Conservation (phyloP, 53 echinoderm and acorn worm genomes). For the Arbacia lixula region DNA sequence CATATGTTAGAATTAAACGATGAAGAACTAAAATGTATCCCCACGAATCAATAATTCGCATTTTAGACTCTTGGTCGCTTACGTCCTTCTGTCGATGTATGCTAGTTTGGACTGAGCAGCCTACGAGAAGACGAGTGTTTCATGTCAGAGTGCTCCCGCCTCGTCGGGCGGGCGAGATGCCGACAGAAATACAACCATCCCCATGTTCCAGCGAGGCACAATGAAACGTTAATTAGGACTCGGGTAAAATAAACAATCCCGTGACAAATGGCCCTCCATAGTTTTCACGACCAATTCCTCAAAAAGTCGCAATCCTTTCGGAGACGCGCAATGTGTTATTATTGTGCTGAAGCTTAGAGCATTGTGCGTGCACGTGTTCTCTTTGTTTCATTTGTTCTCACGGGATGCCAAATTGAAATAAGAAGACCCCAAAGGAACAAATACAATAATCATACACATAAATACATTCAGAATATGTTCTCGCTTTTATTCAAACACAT, state of each 20-base stretch:
- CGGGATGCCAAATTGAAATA: too few species aligned
- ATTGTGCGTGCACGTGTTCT: not conserved
- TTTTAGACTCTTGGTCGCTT: not conserved
- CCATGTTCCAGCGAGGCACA: conserved; percentile 22
- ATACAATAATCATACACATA: too few species aligned
- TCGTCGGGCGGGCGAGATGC: not conserved
- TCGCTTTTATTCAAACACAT: too few species aligned
- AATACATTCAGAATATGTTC: too few species aligned
- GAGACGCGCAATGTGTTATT: not conserved
- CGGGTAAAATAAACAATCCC: conserved; percentile 44
- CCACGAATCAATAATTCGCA: conserved; percentile 29
- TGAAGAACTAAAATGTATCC: too few species aligned
- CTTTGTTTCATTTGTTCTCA: not conserved
- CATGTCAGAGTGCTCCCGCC: conserved; percentile 10
- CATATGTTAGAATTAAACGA: too few species aligned
- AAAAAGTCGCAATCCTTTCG: not conserved
- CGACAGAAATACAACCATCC: conserved; percentile 3
- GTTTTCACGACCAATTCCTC: not conserved
- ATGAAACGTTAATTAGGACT: conserved; percentile 57
- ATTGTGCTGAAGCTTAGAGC: not conserved
- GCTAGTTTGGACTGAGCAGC: too few species aligned
- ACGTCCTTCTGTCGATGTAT: not conserved
- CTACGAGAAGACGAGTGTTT: conserved; percentile 37
- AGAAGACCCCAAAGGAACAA: too few species aligned
- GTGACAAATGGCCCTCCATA: conserved; percentile 50